These are phyloP conservation scores for Carassius gibelio DNA, from an alignment of 2,113 vertebrate genomes.

Conservation along the genomic window DNA sequence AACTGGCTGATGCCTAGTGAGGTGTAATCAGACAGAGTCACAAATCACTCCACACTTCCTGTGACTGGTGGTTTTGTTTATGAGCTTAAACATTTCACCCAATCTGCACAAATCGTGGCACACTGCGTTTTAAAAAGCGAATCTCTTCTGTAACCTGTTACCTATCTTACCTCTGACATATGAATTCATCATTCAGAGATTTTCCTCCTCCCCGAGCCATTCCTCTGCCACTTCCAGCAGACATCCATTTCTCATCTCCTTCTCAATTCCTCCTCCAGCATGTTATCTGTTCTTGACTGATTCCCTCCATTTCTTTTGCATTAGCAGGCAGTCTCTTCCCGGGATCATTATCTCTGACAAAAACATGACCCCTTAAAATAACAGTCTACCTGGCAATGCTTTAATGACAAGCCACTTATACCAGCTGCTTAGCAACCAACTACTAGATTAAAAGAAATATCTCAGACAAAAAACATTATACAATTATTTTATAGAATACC, in stretches of 20 bases:
- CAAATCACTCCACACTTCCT: not conserved
- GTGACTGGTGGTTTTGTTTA: not conserved
- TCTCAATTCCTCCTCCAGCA: slow-evolving; percentile 25
- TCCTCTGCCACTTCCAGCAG: not conserved
- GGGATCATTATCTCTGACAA: slow-evolving; percentile 34
- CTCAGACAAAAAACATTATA: no score
- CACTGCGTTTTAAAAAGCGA: not conserved
- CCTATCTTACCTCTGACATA: not conserved
- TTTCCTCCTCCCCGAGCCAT: slow-evolving; percentile 15
- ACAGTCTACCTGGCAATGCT: slow-evolving; percentile 4
- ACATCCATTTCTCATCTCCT: slow-evolving; percentile 18
- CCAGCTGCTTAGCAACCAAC: not conserved
- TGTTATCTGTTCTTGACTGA: slow-evolving; percentile 34
- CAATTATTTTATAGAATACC: not conserved
- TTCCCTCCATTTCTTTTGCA: slow-evolving; percentile 50
- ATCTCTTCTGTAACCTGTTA: not conserved
- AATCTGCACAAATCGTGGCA: not conserved
- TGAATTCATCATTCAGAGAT: not conserved
- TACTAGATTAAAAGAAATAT: slow-evolving; percentile 3
- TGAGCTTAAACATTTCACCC: not conserved
- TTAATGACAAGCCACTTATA: slow-evolving; percentile 15
- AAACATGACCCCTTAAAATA: slow-evolving; percentile 26
- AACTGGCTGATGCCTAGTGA: not conserved
- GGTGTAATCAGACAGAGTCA: not conserved
- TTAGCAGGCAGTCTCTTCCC: slow-evolving; percentile 18